These are phyloP conservation scores for Morinoia aosen DNA, from an alignment of 2,888 invertebrate species.

Conservation along the genomic window DNA sequence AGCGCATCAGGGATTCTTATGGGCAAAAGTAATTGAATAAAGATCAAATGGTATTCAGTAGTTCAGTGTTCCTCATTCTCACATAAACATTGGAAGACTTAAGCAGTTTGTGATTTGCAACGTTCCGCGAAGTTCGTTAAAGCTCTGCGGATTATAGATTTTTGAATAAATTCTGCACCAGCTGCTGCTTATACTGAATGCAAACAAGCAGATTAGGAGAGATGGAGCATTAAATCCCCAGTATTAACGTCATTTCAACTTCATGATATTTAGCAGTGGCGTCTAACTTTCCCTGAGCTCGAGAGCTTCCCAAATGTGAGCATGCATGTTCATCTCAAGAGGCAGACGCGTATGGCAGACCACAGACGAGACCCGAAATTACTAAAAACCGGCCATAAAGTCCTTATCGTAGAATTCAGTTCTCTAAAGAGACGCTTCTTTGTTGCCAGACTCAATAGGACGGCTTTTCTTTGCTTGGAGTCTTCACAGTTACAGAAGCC, in stretches of 20 bases:
- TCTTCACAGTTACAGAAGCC: background rate
- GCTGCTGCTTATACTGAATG: background rate
- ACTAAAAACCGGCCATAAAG: constrained; percentile 3
- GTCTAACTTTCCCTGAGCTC: background rate
- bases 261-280: background rate
- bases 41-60: background rate
- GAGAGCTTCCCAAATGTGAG: background rate
- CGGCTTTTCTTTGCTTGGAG: background rate
- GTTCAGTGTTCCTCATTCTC: background rate
- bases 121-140: background rate
- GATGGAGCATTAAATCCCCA: background rate
- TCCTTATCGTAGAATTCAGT: background rate
- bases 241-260: constrained; percentile 1
- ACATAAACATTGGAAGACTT: background rate
- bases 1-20: background rate
- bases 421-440: constrained; percentile 12
- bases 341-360: background rate
- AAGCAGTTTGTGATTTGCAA: background rate
- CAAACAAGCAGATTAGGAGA: background rate
- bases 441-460: background rate
- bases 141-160: background rate
- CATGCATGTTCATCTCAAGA: background rate
- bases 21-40: background rate
- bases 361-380: background rate
- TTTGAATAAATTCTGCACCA: background rate